Conservation (phyloP, 2,113 vertebrate species). For the Antechinus flavipes region DNA sequence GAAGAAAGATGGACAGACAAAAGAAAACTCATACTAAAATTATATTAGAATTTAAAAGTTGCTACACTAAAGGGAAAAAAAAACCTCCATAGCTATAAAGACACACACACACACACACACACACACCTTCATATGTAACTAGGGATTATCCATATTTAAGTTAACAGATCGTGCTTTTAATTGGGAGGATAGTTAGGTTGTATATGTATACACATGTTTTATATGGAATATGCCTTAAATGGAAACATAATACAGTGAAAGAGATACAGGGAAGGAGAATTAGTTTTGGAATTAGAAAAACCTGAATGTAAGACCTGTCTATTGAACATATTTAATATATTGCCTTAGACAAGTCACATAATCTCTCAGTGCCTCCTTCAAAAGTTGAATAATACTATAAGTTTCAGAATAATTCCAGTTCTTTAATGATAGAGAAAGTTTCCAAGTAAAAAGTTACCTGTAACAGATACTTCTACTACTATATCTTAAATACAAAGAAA, state of each 20-base stretch:
- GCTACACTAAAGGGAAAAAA: too few species aligned
- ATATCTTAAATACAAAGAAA: background rate
- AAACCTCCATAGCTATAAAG: too few species aligned
- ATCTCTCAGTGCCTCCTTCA: background rate
- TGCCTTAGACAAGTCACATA: background rate
- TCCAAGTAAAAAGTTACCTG: background rate
- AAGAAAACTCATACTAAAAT: background rate
- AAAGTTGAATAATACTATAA: background rate
- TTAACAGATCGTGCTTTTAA: background rate
- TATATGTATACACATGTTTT: background rate
- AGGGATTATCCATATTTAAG: background rate
- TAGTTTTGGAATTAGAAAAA: background rate
- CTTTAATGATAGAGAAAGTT: background rate
- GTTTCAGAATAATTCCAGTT: background rate
- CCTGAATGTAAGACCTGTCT: background rate
- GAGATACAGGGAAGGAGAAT: background rate
- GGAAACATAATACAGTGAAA: background rate
- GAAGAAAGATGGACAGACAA: background rate
- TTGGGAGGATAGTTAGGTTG: background rate
- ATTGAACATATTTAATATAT: background rate
- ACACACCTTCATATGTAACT: too few species aligned
- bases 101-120: background rate
- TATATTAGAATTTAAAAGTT: background rate
- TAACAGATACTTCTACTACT: background rate
- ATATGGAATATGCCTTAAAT: background rate